Percentiles rank a stretch among this genome's conserved stretches.
phyloP scores from a whole-genome alignment of 1,140 invertebrate species.

The Arion vulgaris region DNA sequence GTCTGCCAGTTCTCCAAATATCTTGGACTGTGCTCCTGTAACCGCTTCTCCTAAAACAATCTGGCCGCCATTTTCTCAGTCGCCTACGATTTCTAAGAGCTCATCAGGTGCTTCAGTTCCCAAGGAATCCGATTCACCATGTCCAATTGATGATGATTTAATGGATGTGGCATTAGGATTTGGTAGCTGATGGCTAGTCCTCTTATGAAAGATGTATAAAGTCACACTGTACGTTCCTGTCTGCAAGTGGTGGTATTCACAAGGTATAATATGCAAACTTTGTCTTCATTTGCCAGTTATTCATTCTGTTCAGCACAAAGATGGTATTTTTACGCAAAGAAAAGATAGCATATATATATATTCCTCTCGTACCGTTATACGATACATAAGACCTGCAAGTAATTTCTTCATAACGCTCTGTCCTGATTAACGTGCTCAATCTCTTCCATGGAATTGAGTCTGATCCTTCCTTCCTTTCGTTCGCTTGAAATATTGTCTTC shows the following conservation, averaged over 20 bases:
- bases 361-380: too few relatives aligned
- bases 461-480: too few relatives aligned
- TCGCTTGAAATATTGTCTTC: too few relatives aligned
- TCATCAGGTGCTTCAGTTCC: conserved; percentile 71
- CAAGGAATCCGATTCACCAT: conserved; percentile 77
- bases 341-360: too few relatives aligned
- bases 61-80: conserved; percentile 48
- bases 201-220: neutral
- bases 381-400: too few relatives aligned
- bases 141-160: conserved; percentile 88
- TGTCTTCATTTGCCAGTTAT: neutral
- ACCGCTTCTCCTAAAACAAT: conserved; percentile 76
- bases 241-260: neutral
- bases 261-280: neutral
- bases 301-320: neutral
- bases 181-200: conserved; percentile 33
- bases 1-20: conserved; percentile 29
- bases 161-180: conserved; percentile 85
- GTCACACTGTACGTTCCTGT: neutral
- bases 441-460: too few relatives aligned
- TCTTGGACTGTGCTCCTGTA: neutral
- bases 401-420: too few relatives aligned
- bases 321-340: too few relatives aligned
- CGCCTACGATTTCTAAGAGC: conserved; percentile 67
- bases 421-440: too few relatives aligned